Evolutionary conservation across 2,113 vertebrate species (phyloP).

Genomic region (Poeciliopsis prolifica): DNA sequence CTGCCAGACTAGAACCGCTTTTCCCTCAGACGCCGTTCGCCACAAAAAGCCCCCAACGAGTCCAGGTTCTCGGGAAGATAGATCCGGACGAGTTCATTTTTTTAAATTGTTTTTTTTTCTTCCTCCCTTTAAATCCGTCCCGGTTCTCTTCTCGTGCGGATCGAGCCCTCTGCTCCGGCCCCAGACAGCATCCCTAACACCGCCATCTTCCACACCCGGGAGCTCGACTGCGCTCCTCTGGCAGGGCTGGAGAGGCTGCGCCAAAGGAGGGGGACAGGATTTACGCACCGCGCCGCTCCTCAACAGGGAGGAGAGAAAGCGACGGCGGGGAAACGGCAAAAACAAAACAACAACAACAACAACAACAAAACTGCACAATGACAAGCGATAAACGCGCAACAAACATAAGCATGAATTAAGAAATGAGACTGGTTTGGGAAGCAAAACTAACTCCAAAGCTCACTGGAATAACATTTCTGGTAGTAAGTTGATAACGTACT

Average conservation of each 20-base stretch:
- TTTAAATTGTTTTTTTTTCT: no score
- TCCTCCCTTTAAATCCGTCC: slow-evolving; percentile 44
- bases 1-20: slow-evolving; percentile 28
- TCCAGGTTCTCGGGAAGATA: slow-evolving; percentile 53
- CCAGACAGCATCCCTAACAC: slow-evolving; percentile 76
- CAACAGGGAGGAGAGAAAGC: slow-evolving; percentile 4
- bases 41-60: slow-evolving; percentile 40
- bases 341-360: no score
- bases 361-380: slow-evolving; percentile 2
- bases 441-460: no score
- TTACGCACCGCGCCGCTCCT: slow-evolving; percentile 45
- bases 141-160: slow-evolving; percentile 48
- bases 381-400: slow-evolving; percentile 27
- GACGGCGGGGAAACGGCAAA: neutral
- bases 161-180: slow-evolving; percentile 60
- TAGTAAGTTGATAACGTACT: neutral
- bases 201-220: slow-evolving; percentile 88
- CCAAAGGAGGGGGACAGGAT: slow-evolving; percentile 29
- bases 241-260: slow-evolving; percentile 50
- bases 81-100: slow-evolving; percentile 40
- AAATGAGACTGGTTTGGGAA: no score
- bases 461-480: no score
- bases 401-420: neutral
- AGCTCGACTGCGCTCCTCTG: slow-evolving; percentile 66
- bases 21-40: slow-evolving; percentile 10